Evolutionary conservation across 2,888 invertebrate genomes (phyloP), one percentile per base, ranked within the genome.

Genomic region (Oscheius myriophilus): DNA sequence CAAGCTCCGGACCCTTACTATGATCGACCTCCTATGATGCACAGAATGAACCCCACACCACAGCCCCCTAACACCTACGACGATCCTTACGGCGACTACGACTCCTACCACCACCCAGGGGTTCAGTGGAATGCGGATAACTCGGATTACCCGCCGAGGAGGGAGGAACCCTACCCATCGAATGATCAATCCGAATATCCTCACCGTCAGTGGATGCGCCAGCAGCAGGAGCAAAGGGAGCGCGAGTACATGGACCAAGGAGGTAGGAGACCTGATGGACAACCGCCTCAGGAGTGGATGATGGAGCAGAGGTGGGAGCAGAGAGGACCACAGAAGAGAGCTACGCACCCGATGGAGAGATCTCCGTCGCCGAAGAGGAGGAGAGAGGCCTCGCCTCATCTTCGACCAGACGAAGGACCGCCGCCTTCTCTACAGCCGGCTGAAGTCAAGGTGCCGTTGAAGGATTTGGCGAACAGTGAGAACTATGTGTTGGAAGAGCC

Each of bases 401-500:
- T 33, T 3, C 3, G 33, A 33, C 9, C 33, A 6, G 33, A 9
- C 3, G 33, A 33, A 33, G 33, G 33, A 33, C 4, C 33, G 3
- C 4, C 33, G 3, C 33, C 33, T 33, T 9, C 33, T 9, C 33
- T 33, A 9, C 33, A 33, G 33, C 33, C 33, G 9, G 33, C 33
- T 3, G 33, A 33, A 9, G 33, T 33, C 33, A 33, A 33, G 9
- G 23, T 16, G n/a, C 57, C 57, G 11, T 42, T 23, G 41, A 42
- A 41, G 18, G 57, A 57, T 4, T 18, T 57, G 6, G 41, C 41
- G 41, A 57, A 39, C 3, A 18, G n/a, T 4, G 57, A 57, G 9
- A 18, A 18, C 18, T 57, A 57, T 18, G n/a, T 42, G 16, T 42
- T 57, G 16, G 57, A 57, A 41, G 57, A 57, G 42, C 57, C 57